Evolutionary conservation across 2,797 vertebrate genomes (phyloP), one percentile per base, ranked within the genome.

Genomic region (Morelia viridis): DNA sequence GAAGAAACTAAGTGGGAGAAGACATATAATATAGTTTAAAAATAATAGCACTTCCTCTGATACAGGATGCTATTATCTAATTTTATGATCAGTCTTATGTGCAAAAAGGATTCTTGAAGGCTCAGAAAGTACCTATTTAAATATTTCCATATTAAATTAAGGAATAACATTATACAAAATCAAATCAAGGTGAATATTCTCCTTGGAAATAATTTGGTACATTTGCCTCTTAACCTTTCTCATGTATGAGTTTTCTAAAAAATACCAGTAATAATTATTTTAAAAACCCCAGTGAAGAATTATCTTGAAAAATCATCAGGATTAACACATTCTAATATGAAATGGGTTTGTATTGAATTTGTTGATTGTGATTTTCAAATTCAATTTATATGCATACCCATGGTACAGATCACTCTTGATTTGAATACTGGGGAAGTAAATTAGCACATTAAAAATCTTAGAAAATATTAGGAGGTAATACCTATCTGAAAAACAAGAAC

Each of bases 341-440:
- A 80, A 57, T 46, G 31, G 60, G n/a, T 89, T n/a, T 88, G 46
- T 58, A 0, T 86, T 93, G 24, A 56, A 93, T 92, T 57, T 2
- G 46, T 87, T 94, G 76, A 19, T n/a, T 65, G 10, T 22, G 76
- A 58, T 60, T 93, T 41, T 1, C 31, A 87, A 91, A 92, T 91
- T 85, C 50, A 87, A 50, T 92, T 64, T 83, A 65, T 35, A 58
- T 26, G 60, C 60, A 35, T 85, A 56, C 88, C 92, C 41, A 1
- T 60, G 28, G 71, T 68, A 88, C 62, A 88, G 71, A 91, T 89
- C 57, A 71, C 26, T 76, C 92, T 95, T 93, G 60, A 68, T 91
- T 92, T 92, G 87, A 88, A 24, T 35, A 83, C 19, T 61, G 5
- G 88, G 84, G 60, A 93, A 68, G 91, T 35, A 76, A 91, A 17